Evolutionary conservation across 2,888 invertebrate genomes (phyloP), one percentile per base, ranked within the genome.

Genomic region (Trissolcus brochymenae): DNA sequence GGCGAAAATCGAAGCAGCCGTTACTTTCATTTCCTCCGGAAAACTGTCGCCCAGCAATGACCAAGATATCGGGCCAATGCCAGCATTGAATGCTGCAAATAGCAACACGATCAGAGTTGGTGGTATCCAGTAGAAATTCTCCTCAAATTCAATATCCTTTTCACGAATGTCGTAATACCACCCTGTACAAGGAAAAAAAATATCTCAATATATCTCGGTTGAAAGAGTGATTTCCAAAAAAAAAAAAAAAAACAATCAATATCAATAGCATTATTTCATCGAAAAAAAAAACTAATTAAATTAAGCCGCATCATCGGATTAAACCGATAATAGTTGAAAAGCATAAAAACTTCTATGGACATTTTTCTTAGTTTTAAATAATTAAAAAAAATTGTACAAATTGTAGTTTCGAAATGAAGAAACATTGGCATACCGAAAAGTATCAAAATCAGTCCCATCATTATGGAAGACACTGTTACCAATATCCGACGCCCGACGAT

Each of bases 51-150:
- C 84, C 13, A 87, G 35, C n/a, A 87, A 57, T 7, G 87, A 81
- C 87, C 86, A 87, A 16, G 85, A 82, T 50, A 87, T 82, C 6
- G 87, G 87, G 6, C 87, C 88, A 1, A 87, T 35, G 16, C 88
- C 88, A 4, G 86, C 16, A 64, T 85, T 87, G 76, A 83, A 87
- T 0, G 84, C 65, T 0, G 70, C 80, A 68, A 86, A 86, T 50
- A 84, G 82, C 1, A 87, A 74, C 9, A 72, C 68, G 43, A 83
- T 82, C 80, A 85, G 83, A 14, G 79, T 73, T 3, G 86, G 83
- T 7, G 87, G 81, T 81, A 87, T 82, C 88, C 87, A 88, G 21
- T 81, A 82, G 66, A 84, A 83, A 3, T 76, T 66, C n/a, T 85
- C 84, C 9, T 84, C 86, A 70, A 84, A 84, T 16, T 88, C 85